Percentiles rank a stretch among this genome's conserved stretches.
Conservation (phyloP, 2,113 vertebrate genomes). For the Proterorhinus semilunaris region DNA sequence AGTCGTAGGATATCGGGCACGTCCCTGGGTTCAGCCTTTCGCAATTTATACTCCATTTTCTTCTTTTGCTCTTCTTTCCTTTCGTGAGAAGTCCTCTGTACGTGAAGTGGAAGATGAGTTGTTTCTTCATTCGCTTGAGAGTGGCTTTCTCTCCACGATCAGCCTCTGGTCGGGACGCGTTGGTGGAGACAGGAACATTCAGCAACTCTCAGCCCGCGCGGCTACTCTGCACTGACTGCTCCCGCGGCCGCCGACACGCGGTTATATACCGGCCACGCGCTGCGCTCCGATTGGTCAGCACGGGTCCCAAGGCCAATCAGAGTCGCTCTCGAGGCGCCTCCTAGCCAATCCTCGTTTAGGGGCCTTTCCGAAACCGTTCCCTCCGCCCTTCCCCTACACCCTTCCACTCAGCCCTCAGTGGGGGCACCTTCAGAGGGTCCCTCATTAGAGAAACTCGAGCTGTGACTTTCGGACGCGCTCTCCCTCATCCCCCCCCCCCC, state of each 20-base stretch:
- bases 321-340: neutral
- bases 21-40: conserved; percentile 85
- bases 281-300: conserved; percentile 27
- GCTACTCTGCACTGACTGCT: conserved; percentile 28
- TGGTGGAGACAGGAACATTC: conserved; percentile 60
- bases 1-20: conserved; percentile 90
- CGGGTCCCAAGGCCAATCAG: conserved; percentile 50
- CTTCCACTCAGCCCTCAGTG: too few species aligned
- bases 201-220: conserved; percentile 35
- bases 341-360: conserved; percentile 22
- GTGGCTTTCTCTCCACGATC: conserved; percentile 83
- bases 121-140: conserved; percentile 97
- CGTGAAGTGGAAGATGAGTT: conserved; percentile 91
- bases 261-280: conserved; percentile 48
- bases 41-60: conserved; percentile 94
- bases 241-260: conserved; percentile 47
- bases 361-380: too few species aligned
- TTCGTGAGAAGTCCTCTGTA: conserved; percentile 93
- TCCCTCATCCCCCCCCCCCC: too few species aligned
- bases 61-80: conserved; percentile 92
- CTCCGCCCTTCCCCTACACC: too few species aligned
- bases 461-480: too few species aligned
- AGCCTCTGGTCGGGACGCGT: conserved; percentile 85
- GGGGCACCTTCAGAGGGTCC: too few species aligned
- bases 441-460: too few species aligned